phyloP scores from a whole-genome alignment of 1,140 invertebrate species.

The Drosophila nigromelanica region DNA sequence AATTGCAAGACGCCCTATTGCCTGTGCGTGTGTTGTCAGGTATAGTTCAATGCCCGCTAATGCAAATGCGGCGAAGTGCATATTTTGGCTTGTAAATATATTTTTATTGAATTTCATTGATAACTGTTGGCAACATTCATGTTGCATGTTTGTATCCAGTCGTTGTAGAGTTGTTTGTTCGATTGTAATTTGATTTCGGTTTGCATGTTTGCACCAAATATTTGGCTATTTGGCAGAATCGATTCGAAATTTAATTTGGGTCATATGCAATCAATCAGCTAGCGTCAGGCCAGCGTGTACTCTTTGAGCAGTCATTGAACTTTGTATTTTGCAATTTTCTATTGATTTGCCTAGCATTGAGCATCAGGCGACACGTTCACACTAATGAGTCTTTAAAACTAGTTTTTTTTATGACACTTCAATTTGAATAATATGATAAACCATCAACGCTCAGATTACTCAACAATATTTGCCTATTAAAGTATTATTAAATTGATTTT shows the following conservation, averaged over 20 bases:
- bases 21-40: conserved; percentile 9
- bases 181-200: conserved; percentile 75
- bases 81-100: conserved; percentile 22
- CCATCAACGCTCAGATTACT: conserved; percentile 11
- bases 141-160: conserved; percentile 23
- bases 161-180: conserved; percentile 50
- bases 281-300: conserved; percentile 53
- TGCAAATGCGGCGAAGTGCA: conserved; percentile 25
- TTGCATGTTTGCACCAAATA: conserved; percentile 54
- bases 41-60: conserved; percentile 44
- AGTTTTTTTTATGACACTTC: conserved; percentile 51
- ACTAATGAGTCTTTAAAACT: conserved; percentile 47
- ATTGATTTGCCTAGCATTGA: conserved; percentile 52
- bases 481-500: conserved; percentile 16
- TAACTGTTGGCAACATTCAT: conserved; percentile 71
- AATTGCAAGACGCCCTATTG: conserved; percentile 45
- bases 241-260: conserved; percentile 70
- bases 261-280: conserved; percentile 68
- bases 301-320: conserved; percentile 63
- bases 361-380: conserved; percentile 20
- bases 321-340: conserved; percentile 56
- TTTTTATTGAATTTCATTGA: conserved; percentile 68
- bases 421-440: conserved; percentile 50
- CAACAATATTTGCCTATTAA: conserved; percentile 11
- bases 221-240: conserved; percentile 44